Base-by-base conservation (phyloP, 2,888 invertebrate genomes). In the Campopleginae sp. region DNA sequence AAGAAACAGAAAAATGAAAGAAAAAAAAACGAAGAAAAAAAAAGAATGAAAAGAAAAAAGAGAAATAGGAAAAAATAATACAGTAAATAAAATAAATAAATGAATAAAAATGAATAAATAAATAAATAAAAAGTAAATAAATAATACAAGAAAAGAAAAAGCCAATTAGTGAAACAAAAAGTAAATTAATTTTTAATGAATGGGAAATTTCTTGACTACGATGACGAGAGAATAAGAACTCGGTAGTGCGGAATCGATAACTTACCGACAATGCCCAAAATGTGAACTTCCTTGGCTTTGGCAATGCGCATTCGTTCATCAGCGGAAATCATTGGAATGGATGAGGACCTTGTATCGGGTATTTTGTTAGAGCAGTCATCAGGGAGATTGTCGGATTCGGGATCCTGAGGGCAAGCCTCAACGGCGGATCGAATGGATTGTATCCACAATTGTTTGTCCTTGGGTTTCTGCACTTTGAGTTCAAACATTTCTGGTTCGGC, bases 401-500 rank as follows among this genome's bases (percentile, higher is more conserved):
- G 96, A 79, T 97, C 96, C 91, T 97, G 97, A 0, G 98, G 98
- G 91, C 98, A 98, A 86, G 96, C 95, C 88, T 98, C 96, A 19
- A 98, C 98, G 23, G 98, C 97, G 71, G 96, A 96, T 95, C 98
- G 95, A 89, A 99, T 97, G 54, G 97, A 96, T 91, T 97, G 96
- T 92, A 98, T 98, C 99, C 99, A 99, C 14, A 96, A 94, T 91
- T 97, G 97, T 92, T 98, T 97, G 90, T 98, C 98, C 93, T 98
- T 98, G 44, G 98, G 98, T 87, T 97, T 96, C 91, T 98, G 97
- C 80, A 95, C 95, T 91, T 98, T 96, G 76, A 99, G 94, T 93
- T 99, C 99, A 93, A 98, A 99, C 98, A 99, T 99, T 95, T 99
- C 99, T 0, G 98, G 98, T 92, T 97, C 97, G 5, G 96, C 95